Evolutionary conservation across 2,888 invertebrate species (phyloP), one percentile per base, ranked within the genome.

Genomic region (Drosophila emarginata): DNA sequence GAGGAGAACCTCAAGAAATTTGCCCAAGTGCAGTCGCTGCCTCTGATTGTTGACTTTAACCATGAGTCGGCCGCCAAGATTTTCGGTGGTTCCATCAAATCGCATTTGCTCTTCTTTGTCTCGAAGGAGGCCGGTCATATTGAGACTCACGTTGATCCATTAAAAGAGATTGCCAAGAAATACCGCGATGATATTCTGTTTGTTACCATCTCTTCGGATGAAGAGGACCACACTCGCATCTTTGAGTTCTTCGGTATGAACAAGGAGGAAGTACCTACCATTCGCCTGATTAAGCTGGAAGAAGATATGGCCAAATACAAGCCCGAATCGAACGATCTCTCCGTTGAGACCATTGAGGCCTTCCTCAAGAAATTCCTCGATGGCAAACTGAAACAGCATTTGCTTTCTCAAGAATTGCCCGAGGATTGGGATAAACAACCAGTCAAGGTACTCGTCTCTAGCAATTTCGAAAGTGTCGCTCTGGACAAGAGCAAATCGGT

Each of bases 181-280:
- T 98, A 96, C 95, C 96, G 96, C 91, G 97, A 97, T 91, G 95
- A 95, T 93, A 95, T 99, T 88, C 94, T 99, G 90, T 97, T 98
- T 89, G 99, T 99, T 32, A 97, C 96, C 87, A 97, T 99, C 91
- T 96, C 99, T 92, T 95, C 97, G 57, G 98, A 97, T 89, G 97
- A 98, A 90, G 96, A 97, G 90, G 99, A 99, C 91, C 99, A 99
- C 93, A 96, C 96, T 88, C 94, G 99, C 90, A 99, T 99, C 92
- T 93, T 99, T 91, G 99, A 99, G 93, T 99, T 99, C 97, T 99
- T 99, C 93, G 99, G 99, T 86, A 96, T 99, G 95, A 97, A 96
- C 93, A 96, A 97, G 92, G 96, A 96, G n/a, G 97, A 97, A 91
- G 94, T 96, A 12, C 98, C 98, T 7, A 94, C 96, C 1, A 96